These are phyloP conservation scores for Montipora capitata DNA, from an alignment of 92 coral and sea anemone genomes.

Conservation along the genomic window DNA sequence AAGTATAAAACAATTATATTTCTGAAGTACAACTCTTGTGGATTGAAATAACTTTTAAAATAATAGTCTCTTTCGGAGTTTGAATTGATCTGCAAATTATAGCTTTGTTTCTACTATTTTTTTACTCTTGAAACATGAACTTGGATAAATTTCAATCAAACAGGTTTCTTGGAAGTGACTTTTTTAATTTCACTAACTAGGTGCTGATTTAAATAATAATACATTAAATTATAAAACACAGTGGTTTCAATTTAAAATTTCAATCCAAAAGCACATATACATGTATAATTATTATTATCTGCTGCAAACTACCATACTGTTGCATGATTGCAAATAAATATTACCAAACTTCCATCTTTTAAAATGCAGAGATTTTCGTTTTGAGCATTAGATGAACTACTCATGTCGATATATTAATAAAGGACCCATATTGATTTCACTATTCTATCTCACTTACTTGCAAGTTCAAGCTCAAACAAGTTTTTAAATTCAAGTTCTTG, in stretches of 20 bases:
- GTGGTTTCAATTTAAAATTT: neutral
- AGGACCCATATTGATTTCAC: conserved; percentile 12
- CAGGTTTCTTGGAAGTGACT: conserved; percentile 32
- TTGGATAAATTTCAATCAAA: neutral
- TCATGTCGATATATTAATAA: conserved; percentile 4
- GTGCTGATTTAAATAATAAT: conserved; percentile 5
- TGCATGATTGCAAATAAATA: too few species aligned
- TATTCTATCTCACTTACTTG: neutral
- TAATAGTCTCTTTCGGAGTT: neutral
- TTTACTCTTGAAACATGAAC: neutral
- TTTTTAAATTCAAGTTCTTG: neutral
- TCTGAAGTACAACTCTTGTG: neutral
- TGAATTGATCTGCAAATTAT: conserved; percentile 10
- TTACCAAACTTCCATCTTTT: too few species aligned
- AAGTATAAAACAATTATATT: neutral
- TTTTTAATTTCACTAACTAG: conserved; percentile 8
- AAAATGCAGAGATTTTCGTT: too few species aligned
- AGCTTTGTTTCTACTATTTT: neutral
- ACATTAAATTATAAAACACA: conserved; percentile 1
- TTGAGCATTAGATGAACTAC: too few species aligned
- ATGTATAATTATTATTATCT: neutral
- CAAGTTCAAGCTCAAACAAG: neutral
- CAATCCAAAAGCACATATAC: neutral
- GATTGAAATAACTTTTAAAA: neutral
- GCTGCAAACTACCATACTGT: too few species aligned